A percentile compares a stretch with the other conserved stretches of the same genome.
Evolutionary conservation across 2,797 vertebrate species (phyloP).

Genomic region (Avahi laniger): DNA sequence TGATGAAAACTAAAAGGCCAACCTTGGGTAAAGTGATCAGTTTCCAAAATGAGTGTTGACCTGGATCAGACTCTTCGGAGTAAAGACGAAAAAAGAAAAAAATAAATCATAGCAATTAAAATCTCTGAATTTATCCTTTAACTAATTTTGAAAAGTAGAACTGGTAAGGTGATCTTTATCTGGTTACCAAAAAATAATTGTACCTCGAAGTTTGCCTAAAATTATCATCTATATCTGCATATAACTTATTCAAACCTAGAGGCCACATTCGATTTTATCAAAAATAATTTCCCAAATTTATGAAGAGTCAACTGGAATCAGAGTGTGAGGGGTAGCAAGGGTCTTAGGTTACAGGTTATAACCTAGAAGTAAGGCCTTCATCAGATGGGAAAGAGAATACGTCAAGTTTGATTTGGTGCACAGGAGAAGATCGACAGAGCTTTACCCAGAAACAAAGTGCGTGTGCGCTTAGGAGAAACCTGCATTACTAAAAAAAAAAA

Average conservation of each 20-base stretch:
- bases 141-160: background rate
- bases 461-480: background rate
- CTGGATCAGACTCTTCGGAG: conserved; percentile 86
- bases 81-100: conserved; percentile 24
- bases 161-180: background rate
- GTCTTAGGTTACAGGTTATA: background rate
- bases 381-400: background rate
- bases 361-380: background rate
- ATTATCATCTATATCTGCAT: background rate
- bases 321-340: background rate
- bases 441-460: background rate
- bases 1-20: conserved; percentile 87
- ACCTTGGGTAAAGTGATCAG: conserved; percentile 89
- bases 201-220: background rate
- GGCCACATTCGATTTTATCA: background rate
- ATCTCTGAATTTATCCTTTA: background rate
- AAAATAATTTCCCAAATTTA: conserved; percentile 6
- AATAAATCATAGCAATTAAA: background rate
- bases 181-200: background rate
- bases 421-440: background rate
- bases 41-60: conserved; percentile 90
- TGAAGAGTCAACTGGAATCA: background rate
- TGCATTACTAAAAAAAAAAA: background rate
- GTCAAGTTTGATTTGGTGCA: background rate
- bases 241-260: background rate